Percentiles rank a stretch among this genome's conserved stretches.
Conservation (phyloP, 2,113 vertebrate species). For the Myrmecophaga tridactyla region DNA sequence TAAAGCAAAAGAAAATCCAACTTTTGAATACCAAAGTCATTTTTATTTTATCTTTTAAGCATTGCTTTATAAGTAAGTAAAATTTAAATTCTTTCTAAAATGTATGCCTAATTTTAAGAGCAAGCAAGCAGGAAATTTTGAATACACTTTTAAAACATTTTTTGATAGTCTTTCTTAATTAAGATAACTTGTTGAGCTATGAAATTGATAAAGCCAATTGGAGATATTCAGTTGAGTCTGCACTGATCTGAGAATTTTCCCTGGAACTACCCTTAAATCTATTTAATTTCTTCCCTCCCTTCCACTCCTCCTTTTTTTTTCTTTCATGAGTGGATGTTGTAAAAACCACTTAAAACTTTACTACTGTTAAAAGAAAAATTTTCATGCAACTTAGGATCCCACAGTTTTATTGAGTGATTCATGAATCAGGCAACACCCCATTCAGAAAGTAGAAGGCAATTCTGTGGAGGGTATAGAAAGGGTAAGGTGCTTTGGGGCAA, state of each 20-base stretch:
- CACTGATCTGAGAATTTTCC: background rate
- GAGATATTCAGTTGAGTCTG: background rate
- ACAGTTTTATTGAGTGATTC: no score
- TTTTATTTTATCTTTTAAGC: slow-evolving; percentile 30
- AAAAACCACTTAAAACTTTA: background rate
- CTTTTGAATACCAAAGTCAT: background rate
- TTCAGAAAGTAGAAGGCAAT: no score
- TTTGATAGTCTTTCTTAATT: background rate
- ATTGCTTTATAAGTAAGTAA: background rate
- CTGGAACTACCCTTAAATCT: background rate
- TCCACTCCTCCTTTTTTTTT: background rate
- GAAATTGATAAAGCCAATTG: background rate
- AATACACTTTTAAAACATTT: background rate
- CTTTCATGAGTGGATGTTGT: background rate
- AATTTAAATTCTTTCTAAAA: slow-evolving; percentile 14
- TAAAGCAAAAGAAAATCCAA: background rate
- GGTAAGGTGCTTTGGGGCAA: no score
- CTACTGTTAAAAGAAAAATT: no score
- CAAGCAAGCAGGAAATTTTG: background rate
- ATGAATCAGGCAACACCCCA: no score
- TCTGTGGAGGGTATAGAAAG: no score
- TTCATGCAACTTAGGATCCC: no score
- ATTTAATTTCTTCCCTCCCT: background rate
- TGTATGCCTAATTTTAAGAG: background rate
- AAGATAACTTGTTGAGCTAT: background rate